phyloP scores from a whole-genome alignment of 2,797 vertebrate species.

The Gila robusta region DNA sequence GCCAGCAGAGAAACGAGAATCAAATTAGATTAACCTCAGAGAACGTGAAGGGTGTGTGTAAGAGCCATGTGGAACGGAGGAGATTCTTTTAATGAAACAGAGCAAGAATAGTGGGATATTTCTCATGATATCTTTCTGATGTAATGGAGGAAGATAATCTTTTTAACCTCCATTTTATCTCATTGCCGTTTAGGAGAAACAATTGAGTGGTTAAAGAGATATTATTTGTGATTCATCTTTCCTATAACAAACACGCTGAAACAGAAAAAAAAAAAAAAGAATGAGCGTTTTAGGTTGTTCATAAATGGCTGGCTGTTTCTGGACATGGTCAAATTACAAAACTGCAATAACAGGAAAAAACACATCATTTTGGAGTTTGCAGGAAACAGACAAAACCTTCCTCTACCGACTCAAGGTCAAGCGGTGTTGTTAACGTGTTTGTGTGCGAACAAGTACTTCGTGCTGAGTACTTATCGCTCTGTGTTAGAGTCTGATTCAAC shows the following conservation, averaged over 20 bases:
- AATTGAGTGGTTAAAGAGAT: background rate
- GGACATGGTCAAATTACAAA: background rate
- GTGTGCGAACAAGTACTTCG: background rate
- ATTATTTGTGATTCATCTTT: background rate
- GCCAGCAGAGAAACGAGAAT: background rate
- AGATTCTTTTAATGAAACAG: background rate
- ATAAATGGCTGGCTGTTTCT: background rate
- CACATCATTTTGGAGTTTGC: background rate
- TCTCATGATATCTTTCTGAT: background rate
- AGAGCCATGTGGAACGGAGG: background rate
- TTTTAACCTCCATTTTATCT: background rate
- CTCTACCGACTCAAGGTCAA: background rate
- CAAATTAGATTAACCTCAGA: slow-evolving; percentile 14
- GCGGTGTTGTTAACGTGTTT: background rate
- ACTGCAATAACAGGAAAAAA: background rate
- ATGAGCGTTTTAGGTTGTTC: background rate
- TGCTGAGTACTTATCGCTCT: background rate
- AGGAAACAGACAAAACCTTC: background rate
- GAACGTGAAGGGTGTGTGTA: background rate
- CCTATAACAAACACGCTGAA: background rate
- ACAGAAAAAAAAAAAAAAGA: background rate
- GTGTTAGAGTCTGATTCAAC: slow-evolving; percentile 14
- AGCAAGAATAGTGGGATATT: background rate
- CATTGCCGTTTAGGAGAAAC: background rate
- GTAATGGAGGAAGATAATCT: background rate